Percentiles rank a stretch among this genome's conserved stretches.
These are phyloP conservation scores for Micronycteris hirsuta DNA, from an alignment of 2,113 vertebrate genomes.

Conservation along the genomic window DNA sequence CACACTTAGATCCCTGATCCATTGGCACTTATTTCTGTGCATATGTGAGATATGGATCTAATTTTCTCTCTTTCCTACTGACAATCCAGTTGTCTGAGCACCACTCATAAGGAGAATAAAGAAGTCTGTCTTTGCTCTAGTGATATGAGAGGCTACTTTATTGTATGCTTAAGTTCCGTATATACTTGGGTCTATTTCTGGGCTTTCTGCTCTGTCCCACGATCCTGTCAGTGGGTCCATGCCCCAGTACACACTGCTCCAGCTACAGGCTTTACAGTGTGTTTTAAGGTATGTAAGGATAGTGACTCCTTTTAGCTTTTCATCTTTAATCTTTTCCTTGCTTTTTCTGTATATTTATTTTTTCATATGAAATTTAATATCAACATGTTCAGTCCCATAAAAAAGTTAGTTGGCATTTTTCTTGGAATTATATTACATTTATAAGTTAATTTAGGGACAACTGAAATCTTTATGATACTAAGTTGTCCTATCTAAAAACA, in stretches of 20 bases:
- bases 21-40: not conserved
- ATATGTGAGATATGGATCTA: not conserved
- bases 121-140: not conserved
- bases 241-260: not conserved
- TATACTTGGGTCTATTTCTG: not conserved
- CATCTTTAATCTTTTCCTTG: not conserved
- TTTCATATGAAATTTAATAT: not conserved
- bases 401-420: not conserved
- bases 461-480: not conserved
- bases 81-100: not conserved
- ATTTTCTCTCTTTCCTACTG: not conserved
- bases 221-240: not conserved
- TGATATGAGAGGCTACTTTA: not conserved
- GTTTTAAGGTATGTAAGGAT: not conserved
- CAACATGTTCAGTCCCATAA: not conserved
- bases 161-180: not conserved
- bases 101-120: not conserved
- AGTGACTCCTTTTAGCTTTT: not conserved
- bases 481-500: not conserved
- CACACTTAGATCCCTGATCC: not conserved
- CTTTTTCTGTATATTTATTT: not conserved
- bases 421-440: conserved; percentile 4
- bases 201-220: not conserved
- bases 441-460: not conserved
- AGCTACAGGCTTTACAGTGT: not conserved